Evolutionary conservation across 2,797 vertebrate genomes (phyloP).

Genomic region (Lithobates pipiens): DNA sequence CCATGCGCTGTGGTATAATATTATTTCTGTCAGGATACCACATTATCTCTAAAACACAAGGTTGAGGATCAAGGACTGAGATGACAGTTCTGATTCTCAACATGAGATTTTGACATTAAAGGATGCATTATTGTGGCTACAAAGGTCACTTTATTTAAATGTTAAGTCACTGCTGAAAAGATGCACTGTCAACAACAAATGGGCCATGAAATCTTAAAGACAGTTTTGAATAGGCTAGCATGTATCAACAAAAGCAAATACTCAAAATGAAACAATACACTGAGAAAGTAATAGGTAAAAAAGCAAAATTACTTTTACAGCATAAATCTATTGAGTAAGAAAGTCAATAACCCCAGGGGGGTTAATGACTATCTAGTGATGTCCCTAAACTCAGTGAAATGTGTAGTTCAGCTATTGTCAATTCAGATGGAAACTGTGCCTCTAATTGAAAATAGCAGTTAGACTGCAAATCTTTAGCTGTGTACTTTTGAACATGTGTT

Average conservation of each 20-base stretch:
- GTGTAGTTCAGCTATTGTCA: no score
- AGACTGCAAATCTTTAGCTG: no score
- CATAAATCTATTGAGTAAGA: no score
- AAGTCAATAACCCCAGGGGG: no score
- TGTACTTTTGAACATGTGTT: no score
- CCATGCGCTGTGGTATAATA: neutral
- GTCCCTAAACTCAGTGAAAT: no score
- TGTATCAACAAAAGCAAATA: neutral
- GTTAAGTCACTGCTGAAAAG: constrained; percentile 10
- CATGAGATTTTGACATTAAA: constrained; percentile 19
- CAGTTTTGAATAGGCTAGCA: constrained; percentile 10
- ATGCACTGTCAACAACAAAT: constrained; percentile 26
- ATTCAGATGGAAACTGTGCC: no score
- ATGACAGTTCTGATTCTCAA: constrained; percentile 4
- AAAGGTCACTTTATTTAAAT: constrained; percentile 8
- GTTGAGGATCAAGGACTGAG: neutral
- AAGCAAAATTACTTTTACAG: no score
- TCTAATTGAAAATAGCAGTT: no score
- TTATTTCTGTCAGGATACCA: constrained; percentile 7
- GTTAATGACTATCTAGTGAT: no score
- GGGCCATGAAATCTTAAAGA: constrained; percentile 8
- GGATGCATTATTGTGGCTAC: constrained; percentile 4
- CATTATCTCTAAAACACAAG: neutral
- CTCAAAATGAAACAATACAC: neutral
- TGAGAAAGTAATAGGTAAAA: no score